Conservation (phyloP, 2,888 invertebrate species). For the Phaedon cochleariae region DNA sequence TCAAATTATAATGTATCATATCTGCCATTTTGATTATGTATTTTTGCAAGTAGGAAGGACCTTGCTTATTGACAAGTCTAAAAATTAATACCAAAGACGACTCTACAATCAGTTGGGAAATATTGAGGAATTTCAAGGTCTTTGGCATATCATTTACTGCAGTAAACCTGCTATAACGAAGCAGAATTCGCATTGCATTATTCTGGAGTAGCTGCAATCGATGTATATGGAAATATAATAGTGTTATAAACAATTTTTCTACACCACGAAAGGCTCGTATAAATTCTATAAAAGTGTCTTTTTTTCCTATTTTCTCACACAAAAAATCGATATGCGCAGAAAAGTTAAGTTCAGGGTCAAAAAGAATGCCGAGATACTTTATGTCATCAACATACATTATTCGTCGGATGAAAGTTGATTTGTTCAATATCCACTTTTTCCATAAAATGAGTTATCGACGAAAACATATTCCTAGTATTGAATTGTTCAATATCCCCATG, state of each 20-base stretch:
- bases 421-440: too few relatives aligned
- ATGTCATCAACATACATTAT: neutral
- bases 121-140: conserved; percentile 3
- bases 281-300: too few relatives aligned
- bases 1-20: conserved; percentile 3
- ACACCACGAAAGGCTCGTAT: neutral
- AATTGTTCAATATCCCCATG: too few relatives aligned
- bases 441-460: too few relatives aligned
- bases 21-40: conserved; percentile 13
- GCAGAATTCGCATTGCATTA: conserved; percentile 10
- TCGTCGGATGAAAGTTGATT: too few relatives aligned
- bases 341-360: neutral
- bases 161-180: conserved; percentile 6
- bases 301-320: neutral
- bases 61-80: conserved; percentile 9
- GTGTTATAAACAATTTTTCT: neutral
- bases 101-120: conserved; percentile 9
- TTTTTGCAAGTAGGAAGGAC: conserved; percentile 10
- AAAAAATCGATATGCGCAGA: neutral
- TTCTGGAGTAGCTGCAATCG: conserved; percentile 9
- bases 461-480: too few relatives aligned
- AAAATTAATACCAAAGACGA: conserved; percentile 3
- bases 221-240: neutral
- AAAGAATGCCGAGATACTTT: neutral
- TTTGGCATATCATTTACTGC: conserved; percentile 8